A percentile compares a stretch with the other conserved stretches of the same genome.
Evolutionary conservation across 2,113 vertebrate species (phyloP).

Genomic region (Dolichallabes microphthalmus): DNA sequence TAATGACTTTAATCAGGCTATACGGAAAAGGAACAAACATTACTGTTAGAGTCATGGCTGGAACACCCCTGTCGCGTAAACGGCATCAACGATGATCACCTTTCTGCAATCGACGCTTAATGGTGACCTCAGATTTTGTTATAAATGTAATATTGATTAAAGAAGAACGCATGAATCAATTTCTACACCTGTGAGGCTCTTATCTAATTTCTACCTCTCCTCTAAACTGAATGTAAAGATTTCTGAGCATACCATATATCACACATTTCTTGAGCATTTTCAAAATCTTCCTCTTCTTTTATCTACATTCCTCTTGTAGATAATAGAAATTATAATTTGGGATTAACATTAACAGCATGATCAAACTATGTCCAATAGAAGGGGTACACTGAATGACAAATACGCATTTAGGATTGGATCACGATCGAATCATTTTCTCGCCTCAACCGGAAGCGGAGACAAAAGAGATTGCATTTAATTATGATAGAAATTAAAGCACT

Average conservation of each 20-base stretch:
- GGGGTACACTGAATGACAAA: too few relatives aligned
- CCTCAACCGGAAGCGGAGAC: too few relatives aligned
- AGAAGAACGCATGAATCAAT: neutral
- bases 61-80: slow-evolving; percentile 29
- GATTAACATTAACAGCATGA: neutral
- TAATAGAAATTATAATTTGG: neutral
- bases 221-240: neutral
- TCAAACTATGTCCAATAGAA: too few relatives aligned
- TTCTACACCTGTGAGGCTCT: neutral
- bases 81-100: neutral
- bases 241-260: neutral
- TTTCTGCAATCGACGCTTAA: neutral
- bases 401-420: too few relatives aligned
- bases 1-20: slow-evolving; percentile 56
- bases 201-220: neutral
- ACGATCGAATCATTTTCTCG: too few relatives aligned
- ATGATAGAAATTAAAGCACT: too few relatives aligned
- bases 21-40: slow-evolving; percentile 45
- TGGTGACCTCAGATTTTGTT: slow-evolving; percentile 8
- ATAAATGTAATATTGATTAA: slow-evolving; percentile 12
- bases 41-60: neutral
- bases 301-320: neutral
- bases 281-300: neutral
- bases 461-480: too few relatives aligned
- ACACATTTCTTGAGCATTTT: neutral